Evolutionary conservation across 2,113 vertebrate species (phyloP), one percentile per base, ranked within the genome.

Genomic region (Petroica traversi): DNA sequence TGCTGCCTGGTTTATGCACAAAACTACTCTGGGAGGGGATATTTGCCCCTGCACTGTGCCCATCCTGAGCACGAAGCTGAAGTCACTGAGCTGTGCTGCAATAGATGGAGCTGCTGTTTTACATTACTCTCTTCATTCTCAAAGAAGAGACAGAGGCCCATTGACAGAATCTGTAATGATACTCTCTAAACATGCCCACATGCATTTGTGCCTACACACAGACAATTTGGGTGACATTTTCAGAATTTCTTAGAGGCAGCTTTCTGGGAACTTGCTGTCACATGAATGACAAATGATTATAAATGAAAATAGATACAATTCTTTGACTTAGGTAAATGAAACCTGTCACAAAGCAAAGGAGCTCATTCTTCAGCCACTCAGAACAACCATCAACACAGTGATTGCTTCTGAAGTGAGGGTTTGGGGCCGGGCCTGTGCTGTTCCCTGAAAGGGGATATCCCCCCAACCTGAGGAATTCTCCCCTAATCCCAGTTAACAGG

Each of bases 21-120:
- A 68, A 48, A 36, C 38, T 11, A 9, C 24, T 4, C 5, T 5
- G 4, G 23, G 1, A 22, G 55, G 26, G 1, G 7, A 1, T 15
- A 63, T 20, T 58, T 84, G 41, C 51, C 25, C 43, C 40, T 24
- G 2, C 6, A 1, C 81, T 58, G 76, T 23, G 49, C 57, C 59
- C 38, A 14, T 20, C 34, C 67, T 55, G 52, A 59, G 41, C 16
- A 23, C 3, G 10, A 58, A 41, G 52, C 51, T 74, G 29, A 25
- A 75, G 46, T 28, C 43, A 52, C 38, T n/a, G 22, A 46, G 24
- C 17, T 48, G 18, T 3, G 34, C 0, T 19, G 17, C 45, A 83
- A 48, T 5, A 36, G 7, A 18, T 7, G 19, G 2, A 75, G 36
- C 80, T 64, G 76, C 40, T 52, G 10, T 19, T 75, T 49, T 41